phyloP scores from a whole-genome alignment of 2,797 vertebrate species.

The Microhierax caerulescens region DNA sequence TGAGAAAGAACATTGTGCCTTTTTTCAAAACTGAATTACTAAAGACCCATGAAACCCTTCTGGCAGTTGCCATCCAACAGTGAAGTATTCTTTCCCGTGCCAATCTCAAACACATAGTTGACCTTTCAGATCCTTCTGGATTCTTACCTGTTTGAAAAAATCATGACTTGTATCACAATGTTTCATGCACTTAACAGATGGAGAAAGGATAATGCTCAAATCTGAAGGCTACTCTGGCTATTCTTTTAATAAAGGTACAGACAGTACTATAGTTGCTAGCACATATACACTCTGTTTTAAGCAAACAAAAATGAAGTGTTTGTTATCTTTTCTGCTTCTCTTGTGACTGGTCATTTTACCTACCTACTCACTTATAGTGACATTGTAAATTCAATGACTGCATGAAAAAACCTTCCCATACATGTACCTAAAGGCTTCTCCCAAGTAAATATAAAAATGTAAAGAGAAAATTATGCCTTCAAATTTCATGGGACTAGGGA shows the following conservation, averaged over 20 bases:
- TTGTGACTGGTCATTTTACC: not conserved
- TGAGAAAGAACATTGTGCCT: not conserved
- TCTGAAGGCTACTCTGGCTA: not conserved
- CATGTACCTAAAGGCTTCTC: not conserved
- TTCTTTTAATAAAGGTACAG: not conserved
- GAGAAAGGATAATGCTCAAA: not conserved
- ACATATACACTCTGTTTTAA: not conserved
- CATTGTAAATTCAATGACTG: not conserved
- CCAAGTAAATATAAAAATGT: not conserved
- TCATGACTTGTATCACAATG: not conserved
- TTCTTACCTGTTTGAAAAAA: not conserved
- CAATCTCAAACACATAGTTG: not conserved
- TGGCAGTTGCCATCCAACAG: not conserved
- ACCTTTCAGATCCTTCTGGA: not conserved
- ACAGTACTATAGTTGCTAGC: not conserved
- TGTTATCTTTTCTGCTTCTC: not conserved
- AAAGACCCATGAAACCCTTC: not conserved
- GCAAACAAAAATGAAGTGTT: not conserved
- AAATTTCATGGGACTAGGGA: not conserved
- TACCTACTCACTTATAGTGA: not conserved
- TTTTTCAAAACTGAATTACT: not conserved
- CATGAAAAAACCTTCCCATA: not conserved
- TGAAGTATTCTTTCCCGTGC: not conserved
- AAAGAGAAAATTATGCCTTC: not conserved
- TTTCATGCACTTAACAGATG: not conserved